phyloP scores from a whole-genome alignment of 1,140 invertebrate genomes.

The Neodiprion pinetum region DNA sequence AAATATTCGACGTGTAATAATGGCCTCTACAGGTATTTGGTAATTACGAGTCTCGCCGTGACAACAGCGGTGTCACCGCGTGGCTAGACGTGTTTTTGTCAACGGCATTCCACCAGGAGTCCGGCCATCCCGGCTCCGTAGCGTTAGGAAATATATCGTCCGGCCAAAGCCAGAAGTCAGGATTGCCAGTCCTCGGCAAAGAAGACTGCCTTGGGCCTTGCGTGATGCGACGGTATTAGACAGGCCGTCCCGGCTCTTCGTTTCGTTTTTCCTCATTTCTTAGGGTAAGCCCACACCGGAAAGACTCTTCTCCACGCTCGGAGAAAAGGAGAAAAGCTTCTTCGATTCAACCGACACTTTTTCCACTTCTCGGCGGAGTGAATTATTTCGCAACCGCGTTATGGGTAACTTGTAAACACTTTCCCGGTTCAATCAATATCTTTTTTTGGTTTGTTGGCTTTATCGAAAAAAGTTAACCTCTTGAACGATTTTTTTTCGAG shows the following conservation, averaged over 20 bases:
- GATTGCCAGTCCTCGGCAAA: not conserved
- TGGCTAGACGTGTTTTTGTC: slow-evolving; percentile 3
- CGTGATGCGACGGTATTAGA: not conserved
- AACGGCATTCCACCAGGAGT: not conserved
- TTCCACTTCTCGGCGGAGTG: no score
- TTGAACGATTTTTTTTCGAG: no score
- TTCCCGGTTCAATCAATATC: no score
- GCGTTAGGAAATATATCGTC: slow-evolving; percentile 3
- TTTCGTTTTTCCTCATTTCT: not conserved
- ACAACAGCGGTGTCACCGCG: not conserved
- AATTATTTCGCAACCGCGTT: no score
- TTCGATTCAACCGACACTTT: no score
- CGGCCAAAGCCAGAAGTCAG: not conserved
- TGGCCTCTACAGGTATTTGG: not conserved
- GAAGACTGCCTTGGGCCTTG: not conserved
- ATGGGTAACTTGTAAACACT: no score
- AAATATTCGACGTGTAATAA: slow-evolving; percentile 3
- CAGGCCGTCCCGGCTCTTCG: not conserved
- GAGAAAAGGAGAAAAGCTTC: not conserved
- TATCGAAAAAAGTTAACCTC: no score
- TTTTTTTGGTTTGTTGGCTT: no score
- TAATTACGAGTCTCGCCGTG: not conserved
- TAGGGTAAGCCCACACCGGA: not conserved
- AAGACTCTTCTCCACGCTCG: not conserved
- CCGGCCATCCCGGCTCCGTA: not conserved